Percentiles rank a stretch among this genome's conserved stretches.
These are phyloP conservation scores for Lordiphosa fenestrarum DNA, from an alignment of 2,888 invertebrate species.

Conservation along the genomic window DNA sequence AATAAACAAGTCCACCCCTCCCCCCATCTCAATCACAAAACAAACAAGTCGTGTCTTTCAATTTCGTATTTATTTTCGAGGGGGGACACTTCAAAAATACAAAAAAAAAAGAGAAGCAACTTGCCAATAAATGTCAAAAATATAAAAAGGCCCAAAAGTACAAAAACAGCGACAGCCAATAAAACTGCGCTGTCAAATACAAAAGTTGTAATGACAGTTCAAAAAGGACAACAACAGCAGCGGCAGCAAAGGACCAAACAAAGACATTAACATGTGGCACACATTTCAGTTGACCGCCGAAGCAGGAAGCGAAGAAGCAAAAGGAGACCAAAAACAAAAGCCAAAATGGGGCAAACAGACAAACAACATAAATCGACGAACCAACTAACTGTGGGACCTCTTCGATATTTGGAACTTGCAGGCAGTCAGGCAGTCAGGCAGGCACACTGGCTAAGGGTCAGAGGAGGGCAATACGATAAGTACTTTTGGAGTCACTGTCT, in stretches of 20 bases:
- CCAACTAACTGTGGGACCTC: slow-evolving; percentile 5
- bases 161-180: slow-evolving; percentile 34
- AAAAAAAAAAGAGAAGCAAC: slow-evolving; percentile 42
- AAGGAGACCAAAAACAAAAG: slow-evolving; percentile 26
- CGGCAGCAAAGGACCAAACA: slow-evolving; percentile 39
- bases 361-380: slow-evolving; percentile 45
- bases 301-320: slow-evolving; percentile 28
- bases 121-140: slow-evolving; percentile 66
- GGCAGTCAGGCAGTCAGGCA: no score
- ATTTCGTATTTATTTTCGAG: slow-evolving; percentile 5
- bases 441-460: background rate
- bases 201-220: slow-evolving; percentile 58
- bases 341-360: slow-evolving; percentile 21
- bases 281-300: slow-evolving; percentile 42
- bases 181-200: slow-evolving; percentile 61
- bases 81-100: slow-evolving; percentile 34
- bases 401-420: slow-evolving; percentile 3
- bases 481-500: slow-evolving; percentile 18
- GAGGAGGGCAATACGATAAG: slow-evolving; percentile 27
- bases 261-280: slow-evolving; percentile 64
- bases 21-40: background rate
- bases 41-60: slow-evolving; percentile 1
- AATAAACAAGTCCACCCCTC: no score
- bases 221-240: slow-evolving; percentile 6
- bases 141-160: slow-evolving; percentile 20